Evolutionary conservation across 2,797 vertebrate species (phyloP).

Genomic region (Pempheris klunzingeri): DNA sequence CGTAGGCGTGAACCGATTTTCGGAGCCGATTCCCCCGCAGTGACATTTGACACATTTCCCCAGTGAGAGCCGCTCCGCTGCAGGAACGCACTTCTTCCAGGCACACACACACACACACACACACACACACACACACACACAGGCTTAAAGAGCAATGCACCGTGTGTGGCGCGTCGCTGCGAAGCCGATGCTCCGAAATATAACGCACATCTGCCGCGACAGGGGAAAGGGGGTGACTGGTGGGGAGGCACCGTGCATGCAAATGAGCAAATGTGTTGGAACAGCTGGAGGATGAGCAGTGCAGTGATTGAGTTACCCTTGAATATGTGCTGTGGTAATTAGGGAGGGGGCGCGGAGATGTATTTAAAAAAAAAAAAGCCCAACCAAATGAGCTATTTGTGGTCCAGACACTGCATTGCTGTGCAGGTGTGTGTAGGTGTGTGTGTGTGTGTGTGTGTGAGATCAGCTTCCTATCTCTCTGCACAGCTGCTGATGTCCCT

Average conservation of each 20-base stretch:
- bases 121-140: too few relatives aligned
- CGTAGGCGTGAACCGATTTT: slow-evolving; percentile 68
- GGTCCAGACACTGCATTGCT: slow-evolving; percentile 57
- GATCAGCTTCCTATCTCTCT: slow-evolving; percentile 19
- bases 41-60: slow-evolving; percentile 34
- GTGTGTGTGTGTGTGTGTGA: slow-evolving; percentile 10
- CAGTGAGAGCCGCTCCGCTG: not conserved
- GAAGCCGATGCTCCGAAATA: slow-evolving; percentile 10
- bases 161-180: slow-evolving; percentile 3
- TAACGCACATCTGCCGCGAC: slow-evolving; percentile 28
- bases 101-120: too few relatives aligned
- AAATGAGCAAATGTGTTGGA: slow-evolving; percentile 17
- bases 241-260: slow-evolving; percentile 16
- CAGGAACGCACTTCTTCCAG: too few relatives aligned
- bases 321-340: slow-evolving; percentile 10
- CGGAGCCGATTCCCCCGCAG: slow-evolving; percentile 46
- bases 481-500: slow-evolving; percentile 52
- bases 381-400: slow-evolving; percentile 40
- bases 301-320: slow-evolving; percentile 29
- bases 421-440: slow-evolving; percentile 35
- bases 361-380: too few relatives aligned
- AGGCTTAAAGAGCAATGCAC: slow-evolving; percentile 15
- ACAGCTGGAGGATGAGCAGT: slow-evolving; percentile 40
- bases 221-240: not conserved
- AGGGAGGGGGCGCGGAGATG: slow-evolving; percentile 12